Percentiles rank a stretch among this genome's conserved stretches.
Conservation (phyloP, 2,113 vertebrate genomes). For the Chinchilla lanigera region DNA sequence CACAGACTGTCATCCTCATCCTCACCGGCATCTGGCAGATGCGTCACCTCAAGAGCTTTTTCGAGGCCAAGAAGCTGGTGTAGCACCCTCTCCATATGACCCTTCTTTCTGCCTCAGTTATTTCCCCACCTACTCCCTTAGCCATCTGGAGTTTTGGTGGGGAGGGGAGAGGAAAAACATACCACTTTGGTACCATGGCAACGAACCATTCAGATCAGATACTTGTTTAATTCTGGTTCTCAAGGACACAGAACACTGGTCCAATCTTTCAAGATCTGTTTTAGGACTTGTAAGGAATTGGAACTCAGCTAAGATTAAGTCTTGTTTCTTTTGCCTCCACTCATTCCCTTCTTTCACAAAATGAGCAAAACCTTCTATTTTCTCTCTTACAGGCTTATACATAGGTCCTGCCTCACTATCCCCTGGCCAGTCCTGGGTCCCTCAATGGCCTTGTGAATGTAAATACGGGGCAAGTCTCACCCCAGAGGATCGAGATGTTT, state of each 20-base stretch:
- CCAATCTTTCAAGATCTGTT: constrained; percentile 11
- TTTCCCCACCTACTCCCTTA: background rate
- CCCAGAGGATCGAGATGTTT: constrained; percentile 65
- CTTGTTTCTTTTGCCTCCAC: constrained; percentile 6
- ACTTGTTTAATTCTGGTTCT: constrained; percentile 21
- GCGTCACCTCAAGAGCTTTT: constrained; percentile 98
- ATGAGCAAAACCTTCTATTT: constrained; percentile 48
- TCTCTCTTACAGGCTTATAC: background rate
- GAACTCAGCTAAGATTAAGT: constrained; percentile 34
- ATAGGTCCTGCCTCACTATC: background rate
- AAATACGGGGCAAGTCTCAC: constrained; percentile 63
- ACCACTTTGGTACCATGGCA: constrained; percentile 27
- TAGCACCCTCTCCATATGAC: constrained; percentile 71
- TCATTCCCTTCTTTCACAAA: background rate
- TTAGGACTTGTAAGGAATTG: background rate
- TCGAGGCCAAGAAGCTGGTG: constrained; percentile 97
- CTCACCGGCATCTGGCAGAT: constrained; percentile 98
- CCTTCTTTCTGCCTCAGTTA: constrained; percentile 14
- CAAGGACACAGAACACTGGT: constrained; percentile 50
- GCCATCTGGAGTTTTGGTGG: constrained; percentile 38
- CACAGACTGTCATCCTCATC: constrained; percentile 96
- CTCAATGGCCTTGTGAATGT: constrained; percentile 67
- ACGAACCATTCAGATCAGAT: constrained; percentile 33
- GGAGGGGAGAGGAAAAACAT: background rate
- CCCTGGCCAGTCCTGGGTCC: background rate